These are phyloP conservation scores for Pyrrhosoma nymphula DNA, from an alignment of 2,888 invertebrate species.

Conservation along the genomic window DNA sequence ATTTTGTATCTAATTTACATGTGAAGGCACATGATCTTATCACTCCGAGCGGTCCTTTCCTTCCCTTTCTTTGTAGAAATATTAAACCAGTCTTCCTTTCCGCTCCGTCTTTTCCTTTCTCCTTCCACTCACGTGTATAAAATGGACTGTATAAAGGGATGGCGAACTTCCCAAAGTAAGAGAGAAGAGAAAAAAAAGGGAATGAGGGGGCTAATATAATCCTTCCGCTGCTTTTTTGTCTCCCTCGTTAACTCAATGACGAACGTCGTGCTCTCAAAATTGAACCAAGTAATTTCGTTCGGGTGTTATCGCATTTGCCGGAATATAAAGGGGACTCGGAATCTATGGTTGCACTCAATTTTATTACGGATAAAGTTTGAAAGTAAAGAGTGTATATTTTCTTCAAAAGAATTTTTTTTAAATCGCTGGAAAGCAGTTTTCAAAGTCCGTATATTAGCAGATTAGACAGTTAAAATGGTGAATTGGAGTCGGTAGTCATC, in stretches of 20 bases:
- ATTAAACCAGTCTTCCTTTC: background rate
- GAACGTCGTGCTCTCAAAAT: slow-evolving; percentile 19
- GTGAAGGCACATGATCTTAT: background rate
- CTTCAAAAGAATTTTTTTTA: background rate
- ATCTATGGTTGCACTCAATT: background rate
- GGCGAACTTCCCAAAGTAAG: background rate
- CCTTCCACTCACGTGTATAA: background rate
- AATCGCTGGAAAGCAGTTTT: background rate
- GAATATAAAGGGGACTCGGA: background rate
- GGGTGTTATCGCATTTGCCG: slow-evolving; percentile 40
- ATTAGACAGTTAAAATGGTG: background rate
- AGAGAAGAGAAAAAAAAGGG: background rate
- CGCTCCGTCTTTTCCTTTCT: background rate
- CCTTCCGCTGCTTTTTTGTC: slow-evolving; percentile 17
- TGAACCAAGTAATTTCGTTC: slow-evolving; percentile 37
- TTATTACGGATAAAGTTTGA: background rate
- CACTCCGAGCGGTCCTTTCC: background rate
- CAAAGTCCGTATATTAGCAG: background rate
- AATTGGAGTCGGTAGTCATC: background rate
- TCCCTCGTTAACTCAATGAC: slow-evolving; percentile 43
- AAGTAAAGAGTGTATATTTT: too few relatives aligned
- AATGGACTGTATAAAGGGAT: background rate
- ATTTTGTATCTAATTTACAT: background rate
- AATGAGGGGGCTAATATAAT: slow-evolving; percentile 29
- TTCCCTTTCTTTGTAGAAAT: background rate